A percentile compares a stretch with the other conserved stretches of the same genome.
Conservation (phyloP, 2,113 vertebrate species). For the Syngnathus floridae region DNA sequence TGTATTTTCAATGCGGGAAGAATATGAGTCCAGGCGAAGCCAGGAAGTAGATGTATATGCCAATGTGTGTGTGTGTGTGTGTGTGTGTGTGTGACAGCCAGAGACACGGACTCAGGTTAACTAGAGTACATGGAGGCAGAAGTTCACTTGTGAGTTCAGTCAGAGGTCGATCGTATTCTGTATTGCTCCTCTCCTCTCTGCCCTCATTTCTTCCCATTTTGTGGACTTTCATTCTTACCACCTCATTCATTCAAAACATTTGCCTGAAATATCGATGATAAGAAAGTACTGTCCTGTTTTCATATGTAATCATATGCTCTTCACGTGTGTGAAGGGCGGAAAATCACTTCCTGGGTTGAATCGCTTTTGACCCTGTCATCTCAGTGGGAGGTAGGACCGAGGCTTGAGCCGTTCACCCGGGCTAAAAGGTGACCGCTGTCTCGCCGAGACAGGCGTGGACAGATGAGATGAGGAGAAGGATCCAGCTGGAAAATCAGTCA, state of each 20-base stretch:
- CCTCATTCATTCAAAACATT: neutral
- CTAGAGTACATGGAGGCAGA: conserved; percentile 55
- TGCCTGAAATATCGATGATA: no score
- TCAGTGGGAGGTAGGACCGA: conserved; percentile 38
- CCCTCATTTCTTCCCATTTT: neutral
- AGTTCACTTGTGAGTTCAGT: conserved; percentile 57
- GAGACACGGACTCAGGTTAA: conserved; percentile 28
- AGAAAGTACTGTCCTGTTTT: no score
- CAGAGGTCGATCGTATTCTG: conserved; percentile 33
- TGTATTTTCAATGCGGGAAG: conserved; percentile 28
- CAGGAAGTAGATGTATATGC: conserved; percentile 31
- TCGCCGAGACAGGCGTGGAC: conserved; percentile 38
- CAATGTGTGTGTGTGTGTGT: conserved; percentile 5
- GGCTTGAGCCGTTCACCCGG: conserved; percentile 23
- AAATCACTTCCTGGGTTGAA: conserved; percentile 54
- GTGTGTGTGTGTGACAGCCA: conserved; percentile 2
- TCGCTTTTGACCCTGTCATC: conserved; percentile 44
- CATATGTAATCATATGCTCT: neutral
- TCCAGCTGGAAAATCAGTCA: conserved; percentile 58
- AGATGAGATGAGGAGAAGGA: conserved; percentile 41
- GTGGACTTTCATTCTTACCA: neutral
- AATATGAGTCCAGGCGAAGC: conserved; percentile 28
- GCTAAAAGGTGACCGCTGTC: conserved; percentile 52
- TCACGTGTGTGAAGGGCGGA: conserved; percentile 52
- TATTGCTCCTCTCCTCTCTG: neutral